Conservation (phyloP, 2,797 vertebrate genomes). For the Paratrypauchen microcephalus region DNA sequence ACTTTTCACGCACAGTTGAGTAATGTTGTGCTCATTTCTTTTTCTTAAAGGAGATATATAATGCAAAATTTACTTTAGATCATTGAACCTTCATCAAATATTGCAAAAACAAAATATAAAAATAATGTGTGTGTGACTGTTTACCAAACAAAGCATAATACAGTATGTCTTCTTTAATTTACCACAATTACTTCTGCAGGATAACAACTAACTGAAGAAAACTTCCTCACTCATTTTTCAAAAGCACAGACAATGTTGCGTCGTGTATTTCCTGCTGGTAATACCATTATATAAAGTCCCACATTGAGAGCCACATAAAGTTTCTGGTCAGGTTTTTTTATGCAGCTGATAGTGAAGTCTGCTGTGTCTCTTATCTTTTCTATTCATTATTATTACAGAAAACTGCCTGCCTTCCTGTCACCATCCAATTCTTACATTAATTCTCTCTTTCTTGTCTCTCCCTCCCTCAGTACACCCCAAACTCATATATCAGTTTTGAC, state of each 20-base stretch:
- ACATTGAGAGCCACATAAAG: constrained; percentile 10
- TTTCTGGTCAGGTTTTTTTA: constrained; percentile 34
- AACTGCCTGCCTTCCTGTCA: constrained; percentile 33
- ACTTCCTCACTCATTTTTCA: not conserved
- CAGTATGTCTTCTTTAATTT: not conserved
- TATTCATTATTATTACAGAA: constrained; percentile 61
- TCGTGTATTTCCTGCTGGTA: not conserved
- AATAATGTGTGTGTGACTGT: too few relatives aligned
- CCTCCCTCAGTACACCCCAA: constrained; percentile 14
- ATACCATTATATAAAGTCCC: not conserved
- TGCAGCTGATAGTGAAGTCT: constrained; percentile 42
- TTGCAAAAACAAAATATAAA: too few relatives aligned
- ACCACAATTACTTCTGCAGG: not conserved
- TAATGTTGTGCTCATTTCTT: too few relatives aligned
- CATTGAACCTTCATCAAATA: too few relatives aligned
- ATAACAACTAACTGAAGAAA: not conserved
- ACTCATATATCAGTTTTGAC: constrained; percentile 62
- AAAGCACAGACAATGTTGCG: not conserved
- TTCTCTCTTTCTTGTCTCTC: constrained; percentile 1
- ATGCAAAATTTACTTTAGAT: too few relatives aligned
- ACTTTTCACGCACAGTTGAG: too few relatives aligned
- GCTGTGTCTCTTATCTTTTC: constrained; percentile 51
- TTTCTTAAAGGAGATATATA: too few relatives aligned
- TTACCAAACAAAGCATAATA: too few relatives aligned
- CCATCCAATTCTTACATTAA: constrained; percentile 28